Base-by-base conservation (phyloP, 2,888 invertebrate species). In the Volucella inflata region DNA sequence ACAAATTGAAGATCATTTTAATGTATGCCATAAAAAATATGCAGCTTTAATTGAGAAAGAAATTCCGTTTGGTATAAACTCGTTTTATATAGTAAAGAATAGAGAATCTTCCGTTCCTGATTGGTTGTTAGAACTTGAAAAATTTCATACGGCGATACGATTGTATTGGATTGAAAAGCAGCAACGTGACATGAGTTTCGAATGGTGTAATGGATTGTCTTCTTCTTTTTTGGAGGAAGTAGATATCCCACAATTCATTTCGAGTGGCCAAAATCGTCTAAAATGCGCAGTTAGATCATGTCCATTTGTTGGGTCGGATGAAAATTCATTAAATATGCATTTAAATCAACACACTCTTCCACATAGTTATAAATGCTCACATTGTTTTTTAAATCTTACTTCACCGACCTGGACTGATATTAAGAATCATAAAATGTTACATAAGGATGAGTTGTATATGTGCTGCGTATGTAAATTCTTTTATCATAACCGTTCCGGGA, bases 381-480 rank as follows among this genome's bases (percentile, higher is more conserved):
- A 72, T 9, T 85, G 85, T n/a, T 14, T 2, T 0, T 11, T 67
- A 10, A 21, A 16, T 0, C 8, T 76, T n/a, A 17, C 2, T 1
- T 10, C 50, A 3, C 65, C 71, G 12, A 62, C 0, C 4, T 85
- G 85, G 85, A 62, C 68, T 10, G 6, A 10, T 12, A 77, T 80
- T 0, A 76, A 76, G 42, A 30, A 81, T 9, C 85, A 85, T 10
- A 48, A 64, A 48, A 72, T 80, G 76, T 17, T 77, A 2, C 85
- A 85, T 44, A 62, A 51, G 40, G 10, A 57, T 12, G 46, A 71
- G 0, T 0, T 72, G 12, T 8, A 57, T 6, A 42, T 80, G 21
- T 85, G 85, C n/a, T 62, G 80, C 9, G 85, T 80, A 8, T 85
- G 85, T n/a, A 85, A 72, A 50, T 81, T 68, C 38, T 1, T 67